Percentiles rank a stretch among this genome's conserved stretches.
Evolutionary conservation across 2,797 vertebrate genomes (phyloP).

Genomic region (Pygocentrus nattereri): DNA sequence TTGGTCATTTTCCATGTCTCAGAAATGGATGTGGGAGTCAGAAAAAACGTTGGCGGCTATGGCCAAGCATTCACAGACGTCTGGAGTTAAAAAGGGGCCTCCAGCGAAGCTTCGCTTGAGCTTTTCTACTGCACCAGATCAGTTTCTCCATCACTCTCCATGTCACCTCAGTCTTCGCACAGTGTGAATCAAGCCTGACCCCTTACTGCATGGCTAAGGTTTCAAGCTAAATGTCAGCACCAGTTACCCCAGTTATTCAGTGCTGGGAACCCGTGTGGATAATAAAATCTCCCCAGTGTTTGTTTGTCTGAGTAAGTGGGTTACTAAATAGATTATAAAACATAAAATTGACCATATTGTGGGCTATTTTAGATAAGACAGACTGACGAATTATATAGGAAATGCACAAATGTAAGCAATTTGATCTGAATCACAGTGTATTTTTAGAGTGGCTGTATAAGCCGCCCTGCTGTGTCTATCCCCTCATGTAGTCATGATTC

Average conservation of each 20-base stretch:
- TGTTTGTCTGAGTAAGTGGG: constrained; percentile 58
- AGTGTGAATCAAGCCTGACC: constrained; percentile 1
- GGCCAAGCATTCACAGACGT: constrained; percentile 12
- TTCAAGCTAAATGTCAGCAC: constrained; percentile 36
- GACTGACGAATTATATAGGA: constrained; percentile 47
- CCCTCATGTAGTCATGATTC: constrained; percentile 14
- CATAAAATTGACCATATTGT: constrained; percentile 69
- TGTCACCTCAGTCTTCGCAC: neutral
- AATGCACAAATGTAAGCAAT: constrained; percentile 36
- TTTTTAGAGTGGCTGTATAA: constrained; percentile 48
- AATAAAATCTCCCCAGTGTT: constrained; percentile 36
- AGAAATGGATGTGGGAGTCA: constrained; percentile 10
- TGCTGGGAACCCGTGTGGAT: neutral
- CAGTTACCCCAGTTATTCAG: neutral
- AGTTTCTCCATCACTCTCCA: constrained; percentile 14
- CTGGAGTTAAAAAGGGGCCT: neutral
- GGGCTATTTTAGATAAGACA: constrained; percentile 66
- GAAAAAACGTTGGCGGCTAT: neutral
- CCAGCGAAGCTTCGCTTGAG: neutral
- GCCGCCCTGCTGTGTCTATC: constrained; percentile 28
- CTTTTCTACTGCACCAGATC: neutral
- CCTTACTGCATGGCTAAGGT: constrained; percentile 17
- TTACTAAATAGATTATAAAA: constrained; percentile 69
- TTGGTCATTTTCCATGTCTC: neutral
- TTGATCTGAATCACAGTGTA: constrained; percentile 42